These are phyloP conservation scores for Laterallus jamaicensis DNA, from an alignment of 2,113 vertebrate species.

Conservation along the genomic window DNA sequence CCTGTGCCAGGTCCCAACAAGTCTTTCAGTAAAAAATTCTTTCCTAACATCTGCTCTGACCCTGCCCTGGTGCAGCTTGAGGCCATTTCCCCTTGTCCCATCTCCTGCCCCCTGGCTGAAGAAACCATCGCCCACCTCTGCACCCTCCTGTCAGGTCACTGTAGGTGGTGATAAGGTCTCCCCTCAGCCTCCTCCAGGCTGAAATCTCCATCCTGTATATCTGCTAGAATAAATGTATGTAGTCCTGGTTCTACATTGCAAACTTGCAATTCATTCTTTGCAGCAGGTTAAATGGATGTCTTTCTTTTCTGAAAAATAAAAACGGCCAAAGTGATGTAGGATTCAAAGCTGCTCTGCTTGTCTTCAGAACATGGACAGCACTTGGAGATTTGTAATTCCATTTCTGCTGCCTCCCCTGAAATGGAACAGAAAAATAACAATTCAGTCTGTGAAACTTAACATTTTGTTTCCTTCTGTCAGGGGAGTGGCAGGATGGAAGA, in stretches of 20 bases:
- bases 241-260: not conserved
- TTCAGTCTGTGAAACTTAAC: not conserved
- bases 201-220: not conserved
- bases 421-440: not conserved
- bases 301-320: not conserved
- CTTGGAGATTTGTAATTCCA: not conserved
- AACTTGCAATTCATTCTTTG: not conserved
- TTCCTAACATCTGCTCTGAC: too few species aligned
- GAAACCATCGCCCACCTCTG: too few species aligned
- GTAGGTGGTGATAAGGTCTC: too few species aligned
- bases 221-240: not conserved
- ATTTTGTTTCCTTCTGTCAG: conserved; percentile 11
- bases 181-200: too few species aligned
- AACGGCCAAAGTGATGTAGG: not conserved
- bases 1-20: too few species aligned
- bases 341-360: not conserved
- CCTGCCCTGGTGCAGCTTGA: too few species aligned
- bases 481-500: not conserved
- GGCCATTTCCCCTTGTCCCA: too few species aligned
- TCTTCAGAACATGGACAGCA: not conserved
- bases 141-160: too few species aligned
- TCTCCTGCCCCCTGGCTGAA: too few species aligned
- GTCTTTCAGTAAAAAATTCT: too few species aligned
- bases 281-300: not conserved
- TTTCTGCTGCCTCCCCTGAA: not conserved